Evolutionary conservation across 2,888 invertebrate genomes (phyloP).

Genomic region (Apoda limacodes): DNA sequence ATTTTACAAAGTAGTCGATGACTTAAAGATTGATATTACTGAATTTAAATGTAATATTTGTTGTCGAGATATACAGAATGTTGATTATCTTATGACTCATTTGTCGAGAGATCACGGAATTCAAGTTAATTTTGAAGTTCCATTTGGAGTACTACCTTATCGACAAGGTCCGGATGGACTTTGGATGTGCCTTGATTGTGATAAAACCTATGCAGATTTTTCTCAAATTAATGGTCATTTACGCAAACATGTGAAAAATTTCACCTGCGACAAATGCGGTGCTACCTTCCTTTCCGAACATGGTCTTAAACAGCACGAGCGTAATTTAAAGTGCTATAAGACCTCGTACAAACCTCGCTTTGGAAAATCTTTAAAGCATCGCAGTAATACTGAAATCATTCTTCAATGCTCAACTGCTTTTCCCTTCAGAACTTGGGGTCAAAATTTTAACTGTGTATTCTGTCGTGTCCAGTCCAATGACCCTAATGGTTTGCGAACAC

Average conservation of each 20-base stretch:
- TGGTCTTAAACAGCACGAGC: constrained; percentile 50
- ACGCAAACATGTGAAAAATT: constrained; percentile 52
- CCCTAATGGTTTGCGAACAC: constrained; percentile 49
- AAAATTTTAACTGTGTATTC: constrained; percentile 57
- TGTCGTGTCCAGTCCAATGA: constrained; percentile 57
- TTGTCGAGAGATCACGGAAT: constrained; percentile 43
- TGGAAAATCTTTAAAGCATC: constrained; percentile 51
- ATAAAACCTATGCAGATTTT: constrained; percentile 50
- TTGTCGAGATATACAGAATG: constrained; percentile 32
- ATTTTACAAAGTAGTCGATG: constrained; percentile 57
- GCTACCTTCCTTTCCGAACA: constrained; percentile 55
- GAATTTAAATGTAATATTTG: constrained; percentile 52
- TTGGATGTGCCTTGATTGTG: constrained; percentile 56
- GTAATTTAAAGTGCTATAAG: constrained; percentile 54
- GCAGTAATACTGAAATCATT: constrained; percentile 56
- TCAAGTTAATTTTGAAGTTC: constrained; percentile 47
- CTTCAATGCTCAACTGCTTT: constrained; percentile 56
- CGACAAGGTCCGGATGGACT: constrained; percentile 41
- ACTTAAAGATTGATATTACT: constrained; percentile 53
- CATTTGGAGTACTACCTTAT: constrained; percentile 57
- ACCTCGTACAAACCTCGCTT: constrained; percentile 54
- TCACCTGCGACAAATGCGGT: constrained; percentile 55
- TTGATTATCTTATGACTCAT: constrained; percentile 51
- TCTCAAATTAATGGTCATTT: constrained; percentile 55
- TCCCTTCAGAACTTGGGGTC: constrained; percentile 59